Evolutionary conservation across 2,113 vertebrate genomes (phyloP).

Genomic region (Bubo blakistoni): DNA sequence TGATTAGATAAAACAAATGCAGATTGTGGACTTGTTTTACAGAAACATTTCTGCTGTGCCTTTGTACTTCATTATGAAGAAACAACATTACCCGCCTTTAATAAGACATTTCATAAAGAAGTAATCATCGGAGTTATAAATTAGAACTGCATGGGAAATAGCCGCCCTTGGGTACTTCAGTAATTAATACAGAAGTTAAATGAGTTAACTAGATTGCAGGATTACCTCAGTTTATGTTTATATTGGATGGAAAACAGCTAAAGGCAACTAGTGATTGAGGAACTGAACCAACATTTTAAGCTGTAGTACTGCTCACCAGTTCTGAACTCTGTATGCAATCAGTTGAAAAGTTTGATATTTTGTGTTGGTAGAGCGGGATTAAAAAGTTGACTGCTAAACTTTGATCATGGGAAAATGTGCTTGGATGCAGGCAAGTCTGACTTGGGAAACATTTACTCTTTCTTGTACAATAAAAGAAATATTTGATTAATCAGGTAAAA

Average conservation of each 20-base stretch:
- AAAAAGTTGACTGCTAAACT: background rate
- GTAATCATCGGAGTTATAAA: constrained; percentile 29
- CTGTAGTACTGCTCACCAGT: background rate
- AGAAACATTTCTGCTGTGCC: constrained; percentile 18
- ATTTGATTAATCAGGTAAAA: background rate
- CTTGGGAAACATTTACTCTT: background rate
- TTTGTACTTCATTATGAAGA: constrained; percentile 42
- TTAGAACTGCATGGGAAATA: constrained; percentile 50
- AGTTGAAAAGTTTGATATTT: background rate
- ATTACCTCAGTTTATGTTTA: constrained; percentile 58
- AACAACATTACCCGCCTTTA: constrained; percentile 28
- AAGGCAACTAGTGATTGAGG: constrained; percentile 25
- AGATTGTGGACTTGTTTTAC: constrained; percentile 32
- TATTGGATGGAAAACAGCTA: constrained; percentile 59
- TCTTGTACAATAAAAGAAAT: background rate
- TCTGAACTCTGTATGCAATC: background rate
- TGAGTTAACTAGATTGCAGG: constrained; percentile 41
- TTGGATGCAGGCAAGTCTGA: background rate
- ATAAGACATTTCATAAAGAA: constrained; percentile 43
- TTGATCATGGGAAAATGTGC: background rate
- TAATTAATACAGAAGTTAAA: constrained; percentile 68
- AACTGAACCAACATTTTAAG: background rate
- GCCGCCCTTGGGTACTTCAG: constrained; percentile 51
- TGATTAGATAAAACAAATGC: constrained; percentile 39
- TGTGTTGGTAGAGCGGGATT: background rate